Conservation (phyloP, 2,888 invertebrate species). For the Epistrophella euchroma region DNA sequence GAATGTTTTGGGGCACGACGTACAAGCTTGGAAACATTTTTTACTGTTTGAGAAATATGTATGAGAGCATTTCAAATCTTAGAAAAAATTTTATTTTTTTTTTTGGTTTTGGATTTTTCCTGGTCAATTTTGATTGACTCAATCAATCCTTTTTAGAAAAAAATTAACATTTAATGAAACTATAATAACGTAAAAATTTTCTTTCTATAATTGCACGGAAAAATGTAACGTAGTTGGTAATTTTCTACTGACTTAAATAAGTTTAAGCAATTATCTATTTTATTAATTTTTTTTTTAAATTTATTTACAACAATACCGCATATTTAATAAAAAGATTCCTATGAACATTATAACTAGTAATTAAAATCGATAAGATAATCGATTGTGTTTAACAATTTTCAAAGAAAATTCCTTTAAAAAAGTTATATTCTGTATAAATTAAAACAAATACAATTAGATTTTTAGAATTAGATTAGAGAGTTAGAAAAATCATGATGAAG, state of each 20-base stretch:
- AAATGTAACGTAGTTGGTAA: constrained; percentile 7
- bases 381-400: neutral
- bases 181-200: neutral
- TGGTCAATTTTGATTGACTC: too few species aligned
- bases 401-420: constrained; percentile 18
- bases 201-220: neutral
- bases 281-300: neutral
- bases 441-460: neutral
- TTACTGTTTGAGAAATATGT: too few species aligned
- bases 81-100: too few species aligned
- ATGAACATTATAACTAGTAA: neutral
- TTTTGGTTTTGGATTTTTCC: too few species aligned
- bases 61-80: too few species aligned
- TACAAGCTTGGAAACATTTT: too few species aligned
- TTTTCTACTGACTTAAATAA: constrained; percentile 30
- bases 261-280: constrained; percentile 34
- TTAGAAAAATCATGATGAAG: neutral
- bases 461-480: too few species aligned
- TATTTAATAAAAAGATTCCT: constrained; percentile 31
- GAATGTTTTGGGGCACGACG: too few species aligned
- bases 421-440: neutral
- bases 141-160: neutral
- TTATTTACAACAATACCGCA: constrained; percentile 32
- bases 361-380: constrained; percentile 1
- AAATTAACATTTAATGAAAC: neutral